These are phyloP conservation scores for Latrodectus hesperus DNA, from an alignment of 2,888 invertebrate species.

Conservation along the genomic window DNA sequence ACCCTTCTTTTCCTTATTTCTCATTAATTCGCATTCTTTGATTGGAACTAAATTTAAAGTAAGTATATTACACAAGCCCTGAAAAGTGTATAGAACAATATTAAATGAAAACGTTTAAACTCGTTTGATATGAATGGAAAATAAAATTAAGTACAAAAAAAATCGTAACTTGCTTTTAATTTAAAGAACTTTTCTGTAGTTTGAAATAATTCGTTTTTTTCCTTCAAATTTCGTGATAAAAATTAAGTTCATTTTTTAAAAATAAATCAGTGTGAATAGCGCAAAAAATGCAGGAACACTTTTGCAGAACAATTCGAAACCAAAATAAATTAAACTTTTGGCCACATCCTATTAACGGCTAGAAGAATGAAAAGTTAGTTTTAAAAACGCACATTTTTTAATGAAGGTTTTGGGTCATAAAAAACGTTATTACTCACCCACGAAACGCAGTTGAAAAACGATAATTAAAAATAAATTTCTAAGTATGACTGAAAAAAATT, in stretches of 20 bases:
- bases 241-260: constrained; percentile 55
- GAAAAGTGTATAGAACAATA: no score
- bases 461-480: constrained; percentile 68
- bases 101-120: no score
- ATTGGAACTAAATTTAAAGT: no score
- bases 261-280: constrained; percentile 50
- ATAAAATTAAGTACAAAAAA: not conserved
- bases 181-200: constrained; percentile 35
- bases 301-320: constrained; percentile 41
- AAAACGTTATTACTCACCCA: constrained; percentile 56
- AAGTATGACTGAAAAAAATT: constrained; percentile 20
- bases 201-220: constrained; percentile 36
- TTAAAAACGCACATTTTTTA: constrained; percentile 67
- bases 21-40: no score
- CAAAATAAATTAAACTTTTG: constrained; percentile 65
- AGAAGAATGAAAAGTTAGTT: constrained; percentile 64
- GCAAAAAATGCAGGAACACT: constrained; percentile 17
- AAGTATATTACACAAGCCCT: no score
- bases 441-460: constrained; percentile 63
- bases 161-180: constrained; percentile 37
- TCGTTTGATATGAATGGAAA: not conserved
- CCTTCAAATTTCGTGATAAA: constrained; percentile 53
- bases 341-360: constrained; percentile 53
- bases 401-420: constrained; percentile 52
- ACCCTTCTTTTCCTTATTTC: no score